A percentile compares a stretch with the other conserved stretches of the same genome.
These are phyloP conservation scores for Phyto melanocephala DNA, from an alignment of 2,888 invertebrate genomes.

Conservation along the genomic window DNA sequence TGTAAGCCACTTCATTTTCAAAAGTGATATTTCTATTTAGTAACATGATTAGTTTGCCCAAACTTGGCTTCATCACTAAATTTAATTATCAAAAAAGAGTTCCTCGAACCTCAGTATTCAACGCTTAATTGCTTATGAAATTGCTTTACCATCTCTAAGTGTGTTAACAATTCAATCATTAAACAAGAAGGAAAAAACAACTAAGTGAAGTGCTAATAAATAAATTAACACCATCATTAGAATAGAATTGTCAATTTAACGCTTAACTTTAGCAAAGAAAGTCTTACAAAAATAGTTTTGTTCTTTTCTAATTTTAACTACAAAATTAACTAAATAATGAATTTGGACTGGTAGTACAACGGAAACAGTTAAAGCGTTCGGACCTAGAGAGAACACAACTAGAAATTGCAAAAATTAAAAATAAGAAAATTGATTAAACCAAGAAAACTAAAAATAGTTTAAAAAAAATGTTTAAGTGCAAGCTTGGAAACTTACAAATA, in stretches of 20 bases:
- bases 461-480: conserved; percentile 3
- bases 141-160: too few species aligned
- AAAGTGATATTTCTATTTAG: too few species aligned
- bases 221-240: conserved; percentile 62
- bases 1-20: too few species aligned
- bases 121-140: too few species aligned
- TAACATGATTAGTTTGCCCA: too few species aligned
- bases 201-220: conserved; percentile 54
- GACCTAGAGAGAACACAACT: not conserved
- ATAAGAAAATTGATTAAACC: not conserved
- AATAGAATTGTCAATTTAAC: conserved; percentile 22
- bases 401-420: not conserved
- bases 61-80: too few species aligned
- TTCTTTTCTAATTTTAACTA: not conserved
- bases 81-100: too few species aligned
- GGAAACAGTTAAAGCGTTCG: not conserved
- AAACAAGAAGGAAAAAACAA: conserved; percentile 13
- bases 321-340: conserved; percentile 1
- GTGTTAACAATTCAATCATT: too few species aligned
- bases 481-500: not conserved
- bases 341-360: not conserved
- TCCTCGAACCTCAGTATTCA: too few species aligned
- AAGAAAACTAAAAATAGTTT: not conserved
- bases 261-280: not conserved
- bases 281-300: not conserved